These are phyloP conservation scores for Holothuria scabra DNA, from an alignment of 53 echinoderm and acorn worm species.

Conservation along the genomic window DNA sequence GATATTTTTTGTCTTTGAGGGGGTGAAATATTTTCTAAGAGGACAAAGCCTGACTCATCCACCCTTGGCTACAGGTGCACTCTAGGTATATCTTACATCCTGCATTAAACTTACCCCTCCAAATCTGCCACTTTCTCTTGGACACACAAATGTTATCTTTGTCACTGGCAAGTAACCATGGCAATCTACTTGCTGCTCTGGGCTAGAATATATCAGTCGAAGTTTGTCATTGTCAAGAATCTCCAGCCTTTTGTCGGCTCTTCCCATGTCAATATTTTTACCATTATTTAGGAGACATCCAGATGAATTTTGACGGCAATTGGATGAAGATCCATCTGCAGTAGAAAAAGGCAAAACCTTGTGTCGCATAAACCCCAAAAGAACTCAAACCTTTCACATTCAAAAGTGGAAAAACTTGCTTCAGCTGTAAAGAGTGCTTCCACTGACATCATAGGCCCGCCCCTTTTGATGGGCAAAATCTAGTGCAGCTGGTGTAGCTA, in stretches of 20 bases:
- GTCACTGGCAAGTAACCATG: constrained; percentile 62
- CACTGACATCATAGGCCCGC: too few species aligned
- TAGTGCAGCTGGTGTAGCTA: too few species aligned
- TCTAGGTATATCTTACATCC: too few species aligned
- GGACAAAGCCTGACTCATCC: too few species aligned
- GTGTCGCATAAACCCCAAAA: too few species aligned
- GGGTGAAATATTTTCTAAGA: too few species aligned
- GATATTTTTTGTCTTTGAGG: too few species aligned
- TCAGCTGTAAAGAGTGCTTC: too few species aligned
- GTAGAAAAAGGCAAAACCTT: neutral
- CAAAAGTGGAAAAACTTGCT: too few species aligned
- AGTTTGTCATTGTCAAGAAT: constrained; percentile 54
- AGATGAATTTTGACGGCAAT: constrained; percentile 58
- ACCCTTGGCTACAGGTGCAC: too few species aligned
- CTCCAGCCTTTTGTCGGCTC: constrained; percentile 36
- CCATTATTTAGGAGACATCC: constrained; percentile 61
- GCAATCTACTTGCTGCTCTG: constrained; percentile 51
- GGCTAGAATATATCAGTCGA: constrained; percentile 64
- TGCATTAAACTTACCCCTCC: constrained; percentile 71
- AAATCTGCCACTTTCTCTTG: constrained; percentile 73
- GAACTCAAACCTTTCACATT: too few species aligned
- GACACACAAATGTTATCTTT: constrained; percentile 86
- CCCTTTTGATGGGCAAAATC: too few species aligned
- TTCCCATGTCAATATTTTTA: constrained; percentile 52
- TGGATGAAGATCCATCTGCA: constrained; percentile 61